Conservation (phyloP, 2,888 invertebrate species). For the Ichneumoninae sp. region DNA sequence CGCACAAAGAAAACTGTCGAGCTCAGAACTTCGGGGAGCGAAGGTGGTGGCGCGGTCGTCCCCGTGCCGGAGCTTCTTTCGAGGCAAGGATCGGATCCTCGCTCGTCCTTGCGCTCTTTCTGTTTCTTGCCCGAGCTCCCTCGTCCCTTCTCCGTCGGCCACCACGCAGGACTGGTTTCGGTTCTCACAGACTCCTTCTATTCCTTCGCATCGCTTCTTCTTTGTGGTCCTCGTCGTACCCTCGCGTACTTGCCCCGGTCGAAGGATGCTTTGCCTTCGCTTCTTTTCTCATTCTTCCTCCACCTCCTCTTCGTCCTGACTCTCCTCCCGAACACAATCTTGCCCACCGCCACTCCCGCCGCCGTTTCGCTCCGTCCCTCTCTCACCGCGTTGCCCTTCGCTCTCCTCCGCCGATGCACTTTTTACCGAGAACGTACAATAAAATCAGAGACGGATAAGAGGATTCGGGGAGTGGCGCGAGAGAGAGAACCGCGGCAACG, state of each 20-base stretch:
- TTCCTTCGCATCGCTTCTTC: conserved; percentile 51
- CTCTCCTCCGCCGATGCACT: conserved; percentile 17
- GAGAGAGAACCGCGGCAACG: conserved; percentile 31
- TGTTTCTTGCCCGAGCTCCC: conserved; percentile 18
- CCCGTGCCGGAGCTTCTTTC: conserved; percentile 44
- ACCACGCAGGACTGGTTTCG: conserved; percentile 72
- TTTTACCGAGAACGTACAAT: conserved; percentile 52
- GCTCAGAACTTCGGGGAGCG: conserved; percentile 67
- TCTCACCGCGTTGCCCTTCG: conserved; percentile 30
- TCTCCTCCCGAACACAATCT: conserved; percentile 25
- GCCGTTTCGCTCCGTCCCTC: conserved; percentile 22
- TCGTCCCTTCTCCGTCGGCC: conserved; percentile 42
- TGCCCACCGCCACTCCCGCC: conserved; percentile 31
- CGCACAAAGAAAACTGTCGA: conserved; percentile 72
- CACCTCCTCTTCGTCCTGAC: conserved; percentile 28
- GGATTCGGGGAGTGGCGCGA: conserved; percentile 62
- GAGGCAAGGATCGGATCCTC: conserved; percentile 58
- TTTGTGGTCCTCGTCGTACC: conserved; percentile 35
- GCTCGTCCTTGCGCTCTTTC: conserved; percentile 37
- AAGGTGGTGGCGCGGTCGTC: conserved; percentile 29
- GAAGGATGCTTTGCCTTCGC: conserved; percentile 38
- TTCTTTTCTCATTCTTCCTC: conserved; percentile 40
- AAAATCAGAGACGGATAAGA: conserved; percentile 68
- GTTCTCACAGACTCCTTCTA: conserved; percentile 71
- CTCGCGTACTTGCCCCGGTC: conserved; percentile 50